Percentiles rank a stretch among this genome's conserved stretches.
phyloP scores from a whole-genome alignment of 2,797 vertebrate genomes.

The Hoplostethus atlanticus region DNA sequence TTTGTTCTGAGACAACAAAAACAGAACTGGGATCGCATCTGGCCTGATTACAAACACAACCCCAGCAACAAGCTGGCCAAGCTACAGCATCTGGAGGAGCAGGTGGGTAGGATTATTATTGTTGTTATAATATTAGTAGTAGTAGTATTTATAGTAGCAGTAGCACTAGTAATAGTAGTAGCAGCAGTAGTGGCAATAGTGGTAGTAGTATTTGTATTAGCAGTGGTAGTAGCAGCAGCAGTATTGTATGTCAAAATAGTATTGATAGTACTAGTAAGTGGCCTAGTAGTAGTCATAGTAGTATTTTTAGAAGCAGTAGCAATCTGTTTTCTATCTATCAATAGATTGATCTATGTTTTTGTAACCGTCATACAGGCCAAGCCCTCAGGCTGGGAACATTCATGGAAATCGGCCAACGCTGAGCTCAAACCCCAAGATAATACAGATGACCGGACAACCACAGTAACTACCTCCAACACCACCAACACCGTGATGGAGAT shows the following conservation, averaged over 20 bases:
- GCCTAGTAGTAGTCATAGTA: too few species aligned
- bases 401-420: conserved; percentile 60
- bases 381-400: conserved; percentile 60
- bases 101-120: background rate
- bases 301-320: too few species aligned
- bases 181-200: background rate
- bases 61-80: background rate
- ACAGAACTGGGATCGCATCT: conserved; percentile 68
- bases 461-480: background rate
- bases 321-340: background rate
- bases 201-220: too few species aligned
- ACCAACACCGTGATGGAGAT: conserved; percentile 7
- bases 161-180: background rate
- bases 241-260: too few species aligned
- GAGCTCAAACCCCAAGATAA: conserved; percentile 3
- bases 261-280: too few species aligned
- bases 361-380: conserved; percentile 33
- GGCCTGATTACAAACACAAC: conserved; percentile 54
- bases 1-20: conserved; percentile 74
- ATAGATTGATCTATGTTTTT: too few species aligned
- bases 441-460: background rate
- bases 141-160: background rate
- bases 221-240: too few species aligned
- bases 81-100: background rate
- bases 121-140: background rate